phyloP scores from a whole-genome alignment of 2,113 vertebrate species.

The Nothoprocta pentlandii region DNA sequence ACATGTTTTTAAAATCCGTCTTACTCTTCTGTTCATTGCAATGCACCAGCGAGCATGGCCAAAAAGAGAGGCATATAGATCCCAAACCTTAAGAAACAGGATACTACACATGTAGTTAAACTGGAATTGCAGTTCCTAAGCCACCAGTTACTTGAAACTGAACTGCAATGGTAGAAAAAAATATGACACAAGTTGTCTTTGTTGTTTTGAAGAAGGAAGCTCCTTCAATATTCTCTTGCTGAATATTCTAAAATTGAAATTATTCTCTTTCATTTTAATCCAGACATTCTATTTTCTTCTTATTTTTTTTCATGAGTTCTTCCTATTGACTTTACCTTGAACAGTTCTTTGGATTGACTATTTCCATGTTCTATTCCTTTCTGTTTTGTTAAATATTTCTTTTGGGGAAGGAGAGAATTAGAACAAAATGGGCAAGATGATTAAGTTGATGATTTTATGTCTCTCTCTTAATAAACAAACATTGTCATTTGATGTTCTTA shows the following conservation, averaged over 20 bases:
- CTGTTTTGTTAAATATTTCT: not conserved
- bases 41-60: not conserved
- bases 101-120: not conserved
- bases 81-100: not conserved
- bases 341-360: not conserved
- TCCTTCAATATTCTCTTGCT: not conserved
- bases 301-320: not conserved
- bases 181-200: not conserved
- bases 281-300: not conserved
- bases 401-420: not conserved
- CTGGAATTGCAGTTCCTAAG: not conserved
- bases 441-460: not conserved
- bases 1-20: not conserved
- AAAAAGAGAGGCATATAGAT: not conserved
- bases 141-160: not conserved
- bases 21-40: not conserved
- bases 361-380: not conserved
- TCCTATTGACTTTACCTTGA: not conserved
- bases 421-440: not conserved
- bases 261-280: not conserved
- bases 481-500: not conserved
- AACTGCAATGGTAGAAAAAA: not conserved
- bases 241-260: not conserved
- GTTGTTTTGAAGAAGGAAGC: not conserved
- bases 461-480: constrained; percentile 2